Evolutionary conservation across 2,888 invertebrate species (phyloP), one percentile per base, ranked within the genome.

Genomic region (Orthosia gracilis): DNA sequence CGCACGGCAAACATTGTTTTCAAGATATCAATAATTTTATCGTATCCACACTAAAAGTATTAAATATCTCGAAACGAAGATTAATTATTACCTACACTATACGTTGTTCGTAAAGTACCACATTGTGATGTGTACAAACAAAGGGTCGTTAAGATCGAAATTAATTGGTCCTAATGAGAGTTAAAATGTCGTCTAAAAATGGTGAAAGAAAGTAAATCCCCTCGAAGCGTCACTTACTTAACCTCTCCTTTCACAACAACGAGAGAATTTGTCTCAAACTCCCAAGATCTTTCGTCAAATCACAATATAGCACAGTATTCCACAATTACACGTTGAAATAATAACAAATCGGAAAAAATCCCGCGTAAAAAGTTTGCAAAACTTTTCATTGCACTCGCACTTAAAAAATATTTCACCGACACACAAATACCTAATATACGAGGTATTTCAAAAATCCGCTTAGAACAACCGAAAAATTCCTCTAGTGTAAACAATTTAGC

Each of bases 401-500:
- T 31, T 18, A 21, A 18, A 49, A 54, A 58, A 54, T 31, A 67
- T 80, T 61, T 13, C 21, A 61, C 40, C 2, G 15, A 5, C 65
- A 12, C 47, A 26, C 45, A 23, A 21, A 49, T 17, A 1, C 40
- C 40, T 40, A 68, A 26, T 7, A 45, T 15, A 23, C 17, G 12
- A 23, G 7, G 18, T 23, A 57, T 23, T 40, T 18, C 11, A 55
- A 59, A 65, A 58, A 67, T 59, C 58, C 50, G 31, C 55, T 57
- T 23, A 11, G 18, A 55, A 69, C 49, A 63, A 17, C 47, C 57
- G 26, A 63, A 74, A 71, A 73, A 71, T 15, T 31, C 5, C 40
- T 54, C 52, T 57, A 63, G 63, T 74, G 78, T 85, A 85, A 86
- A 85, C 74, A 85, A 64, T 76, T 72, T 40, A 49, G 15, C 55